Conservation (phyloP, 2,888 invertebrate species). For the Liopterus haemorrhoidalis region DNA sequence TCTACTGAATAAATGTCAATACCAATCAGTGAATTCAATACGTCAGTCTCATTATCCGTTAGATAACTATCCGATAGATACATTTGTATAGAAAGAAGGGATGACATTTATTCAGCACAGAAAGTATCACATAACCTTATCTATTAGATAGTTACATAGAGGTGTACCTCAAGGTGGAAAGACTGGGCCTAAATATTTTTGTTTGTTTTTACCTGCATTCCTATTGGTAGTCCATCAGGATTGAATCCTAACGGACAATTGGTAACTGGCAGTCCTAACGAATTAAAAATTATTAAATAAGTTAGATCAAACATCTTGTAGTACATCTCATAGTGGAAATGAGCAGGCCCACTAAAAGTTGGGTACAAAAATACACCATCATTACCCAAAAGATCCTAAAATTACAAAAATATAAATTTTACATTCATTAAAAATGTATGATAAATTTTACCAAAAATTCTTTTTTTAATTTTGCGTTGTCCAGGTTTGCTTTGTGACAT, state of each 20-base stretch:
- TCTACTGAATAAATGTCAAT: no score
- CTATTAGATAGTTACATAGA: no score
- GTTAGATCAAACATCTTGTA: conserved; percentile 65
- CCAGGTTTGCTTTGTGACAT: conserved; percentile 15
- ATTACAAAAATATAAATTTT: conserved; percentile 33
- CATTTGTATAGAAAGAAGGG: no score
- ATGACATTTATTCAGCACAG: no score
- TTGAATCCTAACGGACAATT: conserved; percentile 76
- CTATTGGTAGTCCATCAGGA: conserved; percentile 66
- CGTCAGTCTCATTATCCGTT: no score
- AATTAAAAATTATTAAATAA: conserved; percentile 77
- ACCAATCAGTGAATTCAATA: no score
- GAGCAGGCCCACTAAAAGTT: conserved; percentile 59
- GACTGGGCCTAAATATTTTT: no score
- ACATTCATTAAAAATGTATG: conserved; percentile 9
- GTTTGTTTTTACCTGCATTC: conserved; percentile 51
- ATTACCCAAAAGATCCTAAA: conserved; percentile 55
- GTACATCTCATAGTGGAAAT: conserved; percentile 61
- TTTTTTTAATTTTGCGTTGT: conserved; percentile 54
- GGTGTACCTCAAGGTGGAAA: no score
- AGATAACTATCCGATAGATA: no score
- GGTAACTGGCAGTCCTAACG: conserved; percentile 76
- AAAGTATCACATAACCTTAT: no score
- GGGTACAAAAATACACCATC: conserved; percentile 68
- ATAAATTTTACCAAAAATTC: conserved; percentile 51